Percentiles rank a stretch among this genome's conserved stretches.
Conservation (phyloP, 1,140 invertebrate species). For the Whitmania pigra region DNA sequence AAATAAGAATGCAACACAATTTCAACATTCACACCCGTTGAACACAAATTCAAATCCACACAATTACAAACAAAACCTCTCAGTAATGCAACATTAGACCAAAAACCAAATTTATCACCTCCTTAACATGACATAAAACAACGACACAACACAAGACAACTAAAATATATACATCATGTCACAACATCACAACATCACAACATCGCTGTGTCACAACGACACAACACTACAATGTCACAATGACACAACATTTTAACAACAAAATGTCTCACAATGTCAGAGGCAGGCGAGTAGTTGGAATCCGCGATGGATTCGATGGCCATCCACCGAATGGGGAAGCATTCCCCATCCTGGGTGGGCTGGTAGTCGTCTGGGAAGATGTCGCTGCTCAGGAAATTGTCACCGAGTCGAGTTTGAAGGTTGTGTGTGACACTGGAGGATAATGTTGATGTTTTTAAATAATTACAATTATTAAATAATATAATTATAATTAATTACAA, state of each 20-base stretch:
- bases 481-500: no score
- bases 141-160: no score
- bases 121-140: no score
- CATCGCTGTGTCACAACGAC: neutral
- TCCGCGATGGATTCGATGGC: conserved; percentile 71
- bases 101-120: no score
- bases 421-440: neutral
- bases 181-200: no score
- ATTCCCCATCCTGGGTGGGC: conserved; percentile 85
- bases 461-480: no score
- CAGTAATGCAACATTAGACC: no score
- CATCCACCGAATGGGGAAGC: conserved; percentile 87
- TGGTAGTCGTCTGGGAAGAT: conserved; percentile 88
- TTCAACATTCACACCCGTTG: no score
- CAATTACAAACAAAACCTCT: no score
- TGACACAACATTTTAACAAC: conserved; percentile 12
- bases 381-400: conserved; percentile 78
- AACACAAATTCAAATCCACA: no score
- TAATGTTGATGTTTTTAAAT: neutral
- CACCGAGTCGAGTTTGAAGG: conserved; percentile 56
- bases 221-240: neutral
- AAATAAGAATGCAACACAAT: no score
- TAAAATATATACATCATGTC: no score
- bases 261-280: conserved; percentile 60
- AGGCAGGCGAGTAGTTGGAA: conserved; percentile 67